Evolutionary conservation across 1,140 invertebrate genomes (phyloP).

Genomic region (Drosophila setifemur): DNA sequence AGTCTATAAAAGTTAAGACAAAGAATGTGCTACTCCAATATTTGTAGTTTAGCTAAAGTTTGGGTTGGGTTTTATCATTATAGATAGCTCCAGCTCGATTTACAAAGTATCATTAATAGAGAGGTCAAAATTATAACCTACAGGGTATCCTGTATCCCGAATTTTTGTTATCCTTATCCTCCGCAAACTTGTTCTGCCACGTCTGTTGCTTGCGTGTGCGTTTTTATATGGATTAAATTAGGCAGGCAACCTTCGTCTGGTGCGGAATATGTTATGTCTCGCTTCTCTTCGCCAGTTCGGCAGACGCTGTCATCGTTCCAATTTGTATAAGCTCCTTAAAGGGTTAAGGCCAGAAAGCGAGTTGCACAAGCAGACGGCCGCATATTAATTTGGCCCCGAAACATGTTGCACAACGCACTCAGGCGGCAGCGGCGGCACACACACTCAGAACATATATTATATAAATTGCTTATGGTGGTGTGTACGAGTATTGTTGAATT

Average conservation of each 20-base stretch:
- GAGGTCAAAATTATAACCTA: background rate
- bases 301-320: slow-evolving; percentile 29
- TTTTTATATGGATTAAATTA: slow-evolving; percentile 71
- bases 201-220: slow-evolving; percentile 56
- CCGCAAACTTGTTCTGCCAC: slow-evolving; percentile 11
- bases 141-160: slow-evolving; percentile 20
- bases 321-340: slow-evolving; percentile 53
- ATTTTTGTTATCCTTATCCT: background rate
- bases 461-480: slow-evolving; percentile 48
- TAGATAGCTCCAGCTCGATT: background rate
- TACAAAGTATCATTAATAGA: no score
- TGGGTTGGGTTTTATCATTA: background rate
- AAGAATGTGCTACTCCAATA: no score
- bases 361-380: slow-evolving; percentile 14
- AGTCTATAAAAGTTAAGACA: no score
- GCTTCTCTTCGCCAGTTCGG: slow-evolving; percentile 15
- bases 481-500: slow-evolving; percentile 35
- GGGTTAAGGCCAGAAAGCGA: slow-evolving; percentile 47
- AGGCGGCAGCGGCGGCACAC: background rate
- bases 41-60: no score
- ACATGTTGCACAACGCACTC: slow-evolving; percentile 44
- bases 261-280: slow-evolving; percentile 42
- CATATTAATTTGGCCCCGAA: slow-evolving; percentile 56
- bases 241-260: slow-evolving; percentile 41
- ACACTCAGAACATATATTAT: slow-evolving; percentile 27